A percentile compares a stretch with the other conserved stretches of the same genome.
These are phyloP conservation scores for Acrocyrtus sp. DNA, from an alignment of 2,888 invertebrate species.

Conservation along the genomic window DNA sequence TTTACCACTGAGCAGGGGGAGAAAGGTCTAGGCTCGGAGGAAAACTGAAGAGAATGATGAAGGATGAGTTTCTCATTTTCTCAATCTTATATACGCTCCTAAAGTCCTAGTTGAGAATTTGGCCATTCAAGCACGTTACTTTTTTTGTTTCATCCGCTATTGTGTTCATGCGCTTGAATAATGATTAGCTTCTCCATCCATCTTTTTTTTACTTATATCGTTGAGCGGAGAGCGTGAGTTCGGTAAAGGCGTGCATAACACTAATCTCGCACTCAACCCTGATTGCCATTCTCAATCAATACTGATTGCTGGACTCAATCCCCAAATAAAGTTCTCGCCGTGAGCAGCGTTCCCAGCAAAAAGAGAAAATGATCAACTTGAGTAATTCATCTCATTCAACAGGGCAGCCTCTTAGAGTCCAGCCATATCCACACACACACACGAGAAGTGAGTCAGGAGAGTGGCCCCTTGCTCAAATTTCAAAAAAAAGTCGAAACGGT, in stretches of 20 bases:
- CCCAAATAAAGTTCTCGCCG: no score
- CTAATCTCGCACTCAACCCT: not conserved
- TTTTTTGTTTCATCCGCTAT: slow-evolving; percentile 23
- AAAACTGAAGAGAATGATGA: slow-evolving; percentile 3
- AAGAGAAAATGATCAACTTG: not conserved
- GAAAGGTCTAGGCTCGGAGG: no score
- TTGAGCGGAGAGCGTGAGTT: not conserved
- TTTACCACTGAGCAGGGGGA: no score
- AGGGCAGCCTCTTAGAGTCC: not conserved
- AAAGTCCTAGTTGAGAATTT: slow-evolving; percentile 8
- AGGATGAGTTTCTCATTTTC: not conserved
- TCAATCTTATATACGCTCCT: no score
- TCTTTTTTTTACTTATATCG: not conserved
- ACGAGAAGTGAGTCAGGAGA: no score
- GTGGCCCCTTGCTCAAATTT: not conserved
- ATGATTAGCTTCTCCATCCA: slow-evolving; percentile 31
- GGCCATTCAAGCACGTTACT: slow-evolving; percentile 25
- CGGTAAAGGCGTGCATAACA: not conserved
- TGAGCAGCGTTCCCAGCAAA: no score
- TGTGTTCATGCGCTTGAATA: slow-evolving; percentile 36
- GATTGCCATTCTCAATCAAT: not conserved
- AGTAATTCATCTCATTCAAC: not conserved
- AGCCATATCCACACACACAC: no score
- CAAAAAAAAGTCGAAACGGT: not conserved
- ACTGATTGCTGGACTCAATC: not conserved